Base-by-base conservation (phyloP, 2,797 vertebrate genomes). In the Rhabdophis nuchalis region DNA sequence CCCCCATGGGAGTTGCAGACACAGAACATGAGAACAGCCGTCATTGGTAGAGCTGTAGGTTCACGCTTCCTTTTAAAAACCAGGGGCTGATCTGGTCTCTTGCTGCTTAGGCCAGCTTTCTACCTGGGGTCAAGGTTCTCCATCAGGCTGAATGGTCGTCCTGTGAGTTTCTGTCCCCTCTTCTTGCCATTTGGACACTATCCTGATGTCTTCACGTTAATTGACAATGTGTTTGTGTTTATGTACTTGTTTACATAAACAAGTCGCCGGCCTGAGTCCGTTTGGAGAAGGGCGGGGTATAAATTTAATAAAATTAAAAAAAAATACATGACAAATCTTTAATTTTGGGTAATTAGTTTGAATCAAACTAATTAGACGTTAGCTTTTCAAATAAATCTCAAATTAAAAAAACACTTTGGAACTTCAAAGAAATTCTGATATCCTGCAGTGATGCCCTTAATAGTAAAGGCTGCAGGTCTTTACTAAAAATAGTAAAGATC, bases 31-130 rank as follows among this genome's bases (percentile, higher is more conserved):
- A 4, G 1, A 29, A 85, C 11, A 87, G 23, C 92, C 29, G n/a
- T 0, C 0, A 1, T 60, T 90, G n/a, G 5, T 11, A 41, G n/a
- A 72, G 0, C 58, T 54, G 18, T 23, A 46, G 27, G n/a, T 27
- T 52, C 1, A 60, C 3, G 16, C n/a, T 52, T 4, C 32, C 46
- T 61, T 4, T 32, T 53, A 10, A 4, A 64, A 86, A 20, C 25
- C 10, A 53, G 6, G 1, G 4, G 5, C 57, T 52, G 32, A 52
- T 9, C 23, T 16, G 57, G 7, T 3, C 58, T 9, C 68, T 54
- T 87, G 50, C 52, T 87, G 53, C 29, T 52, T 16, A 86, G 85
- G 0, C 85, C 85, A 8, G 25, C 50, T 53, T 53, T 53, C 50
- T 53, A 8, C 7, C 41, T 27, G n/a, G 10, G 27, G 32, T 46